A percentile compares a stretch with the other conserved stretches of the same genome.
These are phyloP conservation scores for Clavelina lepadiformis DNA, from an alignment of 23 tunicate genomes.

Conservation along the genomic window DNA sequence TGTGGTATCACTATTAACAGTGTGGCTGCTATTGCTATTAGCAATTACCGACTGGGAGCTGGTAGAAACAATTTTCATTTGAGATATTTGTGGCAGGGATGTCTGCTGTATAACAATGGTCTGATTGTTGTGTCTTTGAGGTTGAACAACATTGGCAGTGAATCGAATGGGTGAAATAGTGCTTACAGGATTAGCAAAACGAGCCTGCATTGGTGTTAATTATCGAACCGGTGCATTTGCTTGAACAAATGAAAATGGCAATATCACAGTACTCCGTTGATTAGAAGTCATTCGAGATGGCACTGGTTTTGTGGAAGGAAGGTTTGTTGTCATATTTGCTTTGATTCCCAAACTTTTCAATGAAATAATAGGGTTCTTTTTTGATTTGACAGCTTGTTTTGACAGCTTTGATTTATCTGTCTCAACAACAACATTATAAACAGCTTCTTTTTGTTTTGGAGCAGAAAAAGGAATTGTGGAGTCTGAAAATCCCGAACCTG, in stretches of 20 bases:
- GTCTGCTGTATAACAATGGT: no score
- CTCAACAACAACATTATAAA: constrained; percentile 44
- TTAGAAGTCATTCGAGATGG: neutral
- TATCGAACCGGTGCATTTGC: neutral
- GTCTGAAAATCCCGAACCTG: constrained; percentile 38
- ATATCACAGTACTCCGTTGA: constrained; percentile 16
- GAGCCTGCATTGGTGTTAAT: constrained; percentile 2
- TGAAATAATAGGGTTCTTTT: no score
- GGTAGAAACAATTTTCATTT: no score
- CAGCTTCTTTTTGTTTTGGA: constrained; percentile 1
- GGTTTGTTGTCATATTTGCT: no score
- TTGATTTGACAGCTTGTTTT: no score
- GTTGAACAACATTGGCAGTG: no score
- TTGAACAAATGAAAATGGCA: constrained; percentile 47
- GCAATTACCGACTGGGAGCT: no score
- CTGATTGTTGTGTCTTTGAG: no score
- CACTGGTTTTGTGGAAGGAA: neutral
- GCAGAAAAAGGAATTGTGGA: constrained; percentile 1
- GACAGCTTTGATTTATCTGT: neutral
- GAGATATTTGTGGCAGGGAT: no score
- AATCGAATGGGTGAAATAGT: neutral
- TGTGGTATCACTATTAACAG: no score
- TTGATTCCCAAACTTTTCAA: no score
- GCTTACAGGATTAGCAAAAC: neutral
- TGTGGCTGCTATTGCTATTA: no score